These are phyloP conservation scores for Xestobium rufovillosum DNA, from an alignment of 2,888 invertebrate species.

Conservation along the genomic window DNA sequence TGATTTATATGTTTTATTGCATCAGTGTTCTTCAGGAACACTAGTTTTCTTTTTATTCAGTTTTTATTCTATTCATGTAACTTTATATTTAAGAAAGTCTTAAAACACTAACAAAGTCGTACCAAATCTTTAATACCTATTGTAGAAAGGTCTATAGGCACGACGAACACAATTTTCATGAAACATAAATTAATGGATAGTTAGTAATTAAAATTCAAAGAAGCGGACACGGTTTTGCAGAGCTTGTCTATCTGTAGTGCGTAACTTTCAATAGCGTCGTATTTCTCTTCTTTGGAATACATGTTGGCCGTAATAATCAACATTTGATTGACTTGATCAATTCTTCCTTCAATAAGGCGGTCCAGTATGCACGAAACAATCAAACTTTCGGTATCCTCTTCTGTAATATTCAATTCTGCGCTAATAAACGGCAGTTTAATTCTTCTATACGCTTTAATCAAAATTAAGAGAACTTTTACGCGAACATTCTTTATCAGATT, in stretches of 20 bases:
- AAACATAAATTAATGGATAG: too few species aligned
- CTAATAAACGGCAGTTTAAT: constrained; percentile 96
- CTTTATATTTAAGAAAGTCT: too few species aligned
- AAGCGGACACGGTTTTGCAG: constrained; percentile 21
- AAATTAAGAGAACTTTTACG: constrained; percentile 89
- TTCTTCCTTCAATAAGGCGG: constrained; percentile 74
- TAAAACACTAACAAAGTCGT: too few species aligned
- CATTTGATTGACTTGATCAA: constrained; percentile 88
- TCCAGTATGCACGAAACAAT: constrained; percentile 95
- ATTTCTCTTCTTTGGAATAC: constrained; percentile 60
- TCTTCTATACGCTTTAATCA: constrained; percentile 94
- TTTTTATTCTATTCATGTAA: too few species aligned
- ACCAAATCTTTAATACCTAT: too few species aligned
- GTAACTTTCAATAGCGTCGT: constrained; percentile 88
- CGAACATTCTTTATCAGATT: constrained; percentile 87
- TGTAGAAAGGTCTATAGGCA: too few species aligned
- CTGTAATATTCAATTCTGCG: constrained; percentile 82
- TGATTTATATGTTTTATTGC: too few species aligned
- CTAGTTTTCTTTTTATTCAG: too few species aligned
- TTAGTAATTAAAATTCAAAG: too few species aligned
- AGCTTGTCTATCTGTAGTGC: constrained; percentile 50
- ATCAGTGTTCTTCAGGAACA: too few species aligned
- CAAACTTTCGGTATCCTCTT: constrained; percentile 88
- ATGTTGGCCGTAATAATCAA: constrained; percentile 69
- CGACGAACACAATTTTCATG: too few species aligned